Base-by-base conservation (phyloP, 2,113 vertebrate genomes). In the Enhydra lutris region DNA sequence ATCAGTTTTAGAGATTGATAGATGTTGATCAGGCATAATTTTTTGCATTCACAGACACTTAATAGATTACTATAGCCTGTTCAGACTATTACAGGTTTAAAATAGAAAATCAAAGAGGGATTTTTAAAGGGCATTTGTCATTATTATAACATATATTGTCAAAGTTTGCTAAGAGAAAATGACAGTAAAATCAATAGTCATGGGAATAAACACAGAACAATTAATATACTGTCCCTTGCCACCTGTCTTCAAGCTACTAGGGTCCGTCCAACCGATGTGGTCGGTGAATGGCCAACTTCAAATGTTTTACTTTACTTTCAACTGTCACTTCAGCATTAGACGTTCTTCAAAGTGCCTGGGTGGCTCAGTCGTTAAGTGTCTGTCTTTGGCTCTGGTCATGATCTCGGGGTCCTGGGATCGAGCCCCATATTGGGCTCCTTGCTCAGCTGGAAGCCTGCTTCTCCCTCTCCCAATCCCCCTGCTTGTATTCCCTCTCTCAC, bases 1-100 rank as follows among this genome's bases (percentile, higher is more conserved):
- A 88, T 88, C 11, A 71, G 52, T 67, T 78, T 91, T 81, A 84
- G 91, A 93, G 42, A 89, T 83, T 79, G 94, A 74, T 34, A 91
- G n/a, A n/a, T 88, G n/a, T 65, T 78, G 11, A 78, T 67, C 4
- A 82, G 76, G 42, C 67, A 82, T 83, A 94, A 78, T 52, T 83
- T 71, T 76, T 82, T 65, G 52, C 15, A 55, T 47, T 61, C 36
- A 96, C 14, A 83, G 23, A n/a, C 82, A 81, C 11, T 39, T 59
- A 50, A 13, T 69, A 82, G 29, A 57, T 79, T 52, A 71, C 15
- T 26, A 55, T 23, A 85, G 36, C 4, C 31, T 42, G 45, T 82
- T 94, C 55, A 36, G 21, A 65, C 24, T 91, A 92, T 23, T n/a
- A 31, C 15, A n/a, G 5, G 59, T 95, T 95, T 82, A 92, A 97